Conservation (phyloP, 2,113 vertebrate genomes). For the Chroicocephalus ridibundus region DNA sequence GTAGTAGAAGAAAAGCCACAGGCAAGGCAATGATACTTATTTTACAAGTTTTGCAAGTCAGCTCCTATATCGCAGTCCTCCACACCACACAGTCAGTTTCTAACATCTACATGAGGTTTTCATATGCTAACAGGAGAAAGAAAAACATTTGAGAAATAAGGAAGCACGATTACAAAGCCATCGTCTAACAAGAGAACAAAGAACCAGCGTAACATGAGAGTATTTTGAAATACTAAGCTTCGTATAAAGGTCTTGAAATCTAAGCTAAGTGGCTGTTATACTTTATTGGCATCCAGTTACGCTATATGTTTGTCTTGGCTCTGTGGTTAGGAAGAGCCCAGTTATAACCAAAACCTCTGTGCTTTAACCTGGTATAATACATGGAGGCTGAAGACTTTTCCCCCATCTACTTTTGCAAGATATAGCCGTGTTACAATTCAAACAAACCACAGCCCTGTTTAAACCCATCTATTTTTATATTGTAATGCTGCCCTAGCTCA, state of each 20-base stretch:
- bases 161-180: neutral
- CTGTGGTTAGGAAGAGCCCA: neutral
- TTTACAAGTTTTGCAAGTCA: neutral
- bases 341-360: neutral
- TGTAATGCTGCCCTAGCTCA: neutral
- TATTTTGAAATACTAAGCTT: neutral
- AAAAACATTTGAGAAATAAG: neutral
- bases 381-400: neutral
- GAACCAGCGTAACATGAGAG: neutral
- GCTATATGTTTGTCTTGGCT: neutral
- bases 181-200: neutral
- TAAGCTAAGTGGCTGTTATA: neutral
- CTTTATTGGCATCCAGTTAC: neutral
- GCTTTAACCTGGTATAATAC: neutral
- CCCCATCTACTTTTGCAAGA: neutral
- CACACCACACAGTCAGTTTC: neutral
- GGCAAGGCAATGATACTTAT: neutral
- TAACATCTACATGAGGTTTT: neutral
- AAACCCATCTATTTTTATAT: neutral
- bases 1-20: neutral
- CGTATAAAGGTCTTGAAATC: neutral
- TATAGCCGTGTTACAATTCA: neutral
- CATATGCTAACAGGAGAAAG: neutral
- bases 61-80: neutral
- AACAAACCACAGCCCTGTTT: neutral